Percentiles rank a stretch among this genome's conserved stretches.
phyloP scores from a whole-genome alignment of 2,113 vertebrate species.

The Oreochromis niloticus region DNA sequence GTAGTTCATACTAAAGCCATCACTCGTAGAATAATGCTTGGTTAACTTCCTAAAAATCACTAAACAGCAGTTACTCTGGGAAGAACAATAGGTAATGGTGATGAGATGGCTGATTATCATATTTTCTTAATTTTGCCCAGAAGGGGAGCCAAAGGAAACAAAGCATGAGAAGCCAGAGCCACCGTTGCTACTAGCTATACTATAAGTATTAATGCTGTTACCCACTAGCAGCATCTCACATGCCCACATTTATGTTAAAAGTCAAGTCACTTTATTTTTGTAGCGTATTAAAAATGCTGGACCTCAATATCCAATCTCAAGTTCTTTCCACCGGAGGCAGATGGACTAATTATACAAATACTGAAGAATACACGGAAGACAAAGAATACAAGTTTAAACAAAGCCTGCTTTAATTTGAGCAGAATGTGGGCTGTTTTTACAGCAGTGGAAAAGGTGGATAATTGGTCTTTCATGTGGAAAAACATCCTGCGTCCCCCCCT shows the following conservation, averaged over 20 bases:
- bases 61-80: background rate
- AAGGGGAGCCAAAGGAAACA: background rate
- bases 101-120: background rate
- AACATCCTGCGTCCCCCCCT: background rate
- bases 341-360: background rate
- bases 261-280: background rate
- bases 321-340: background rate
- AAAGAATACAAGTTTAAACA: background rate
- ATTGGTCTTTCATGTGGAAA: slow-evolving; percentile 30
- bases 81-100: background rate
- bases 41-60: background rate
- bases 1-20: background rate
- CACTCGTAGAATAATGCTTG: background rate
- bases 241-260: background rate
- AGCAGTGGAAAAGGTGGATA: background rate
- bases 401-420: background rate
- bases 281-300: background rate
- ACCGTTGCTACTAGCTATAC: background rate
- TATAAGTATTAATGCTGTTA: background rate
- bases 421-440: background rate
- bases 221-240: background rate
- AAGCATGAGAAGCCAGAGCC: background rate
- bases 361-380: background rate
- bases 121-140: background rate
- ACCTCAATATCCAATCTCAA: background rate